Percentiles rank a stretch among this genome's conserved stretches.
Conservation (phyloP, 30 jellyfish, hydroid and myxozoan genomes). For the Sanderia malayensis region DNA sequence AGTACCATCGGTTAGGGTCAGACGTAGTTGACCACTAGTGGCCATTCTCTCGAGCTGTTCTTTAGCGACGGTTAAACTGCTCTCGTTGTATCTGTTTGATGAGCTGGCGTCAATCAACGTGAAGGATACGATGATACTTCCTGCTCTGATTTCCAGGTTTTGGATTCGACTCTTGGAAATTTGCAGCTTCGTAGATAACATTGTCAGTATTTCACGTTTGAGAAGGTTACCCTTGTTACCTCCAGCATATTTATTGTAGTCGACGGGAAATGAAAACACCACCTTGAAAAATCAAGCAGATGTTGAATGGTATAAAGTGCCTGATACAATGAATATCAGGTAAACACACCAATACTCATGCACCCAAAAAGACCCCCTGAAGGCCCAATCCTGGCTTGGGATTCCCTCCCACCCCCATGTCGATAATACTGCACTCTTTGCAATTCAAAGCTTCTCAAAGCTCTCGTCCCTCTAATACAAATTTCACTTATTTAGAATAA, state of each 20-base stretch:
- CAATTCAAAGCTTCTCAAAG: too few species aligned
- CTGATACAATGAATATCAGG: background rate
- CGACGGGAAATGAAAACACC: slow-evolving; percentile 35
- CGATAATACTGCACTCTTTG: too few species aligned
- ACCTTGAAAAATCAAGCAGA: slow-evolving; percentile 8
- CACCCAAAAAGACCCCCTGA: background rate
- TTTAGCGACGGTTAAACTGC: slow-evolving; percentile 4
- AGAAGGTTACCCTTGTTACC: background rate
- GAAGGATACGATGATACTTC: slow-evolving; percentile 55
- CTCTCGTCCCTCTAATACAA: too few species aligned
- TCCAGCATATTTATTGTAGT: slow-evolving; percentile 17
- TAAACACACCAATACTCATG: background rate
- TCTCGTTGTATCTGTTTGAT: slow-evolving; percentile 8
- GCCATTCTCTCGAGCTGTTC: slow-evolving; percentile 20
- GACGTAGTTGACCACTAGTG: slow-evolving; percentile 20
- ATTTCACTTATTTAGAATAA: too few species aligned
- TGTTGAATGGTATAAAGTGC: background rate
- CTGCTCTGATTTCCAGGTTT: slow-evolving; percentile 35
- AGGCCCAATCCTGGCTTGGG: too few species aligned
- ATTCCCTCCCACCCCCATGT: too few species aligned
- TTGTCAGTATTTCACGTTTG: slow-evolving; percentile 19
- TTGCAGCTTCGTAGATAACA: slow-evolving; percentile 26
- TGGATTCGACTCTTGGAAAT: slow-evolving; percentile 41
- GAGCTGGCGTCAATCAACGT: slow-evolving; percentile 42
- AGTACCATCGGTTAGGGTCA: slow-evolving; percentile 9